Percentiles rank a stretch among this genome's conserved stretches.
These are phyloP conservation scores for Calameuta idolon DNA, from an alignment of 2,888 invertebrate species.

Conservation along the genomic window DNA sequence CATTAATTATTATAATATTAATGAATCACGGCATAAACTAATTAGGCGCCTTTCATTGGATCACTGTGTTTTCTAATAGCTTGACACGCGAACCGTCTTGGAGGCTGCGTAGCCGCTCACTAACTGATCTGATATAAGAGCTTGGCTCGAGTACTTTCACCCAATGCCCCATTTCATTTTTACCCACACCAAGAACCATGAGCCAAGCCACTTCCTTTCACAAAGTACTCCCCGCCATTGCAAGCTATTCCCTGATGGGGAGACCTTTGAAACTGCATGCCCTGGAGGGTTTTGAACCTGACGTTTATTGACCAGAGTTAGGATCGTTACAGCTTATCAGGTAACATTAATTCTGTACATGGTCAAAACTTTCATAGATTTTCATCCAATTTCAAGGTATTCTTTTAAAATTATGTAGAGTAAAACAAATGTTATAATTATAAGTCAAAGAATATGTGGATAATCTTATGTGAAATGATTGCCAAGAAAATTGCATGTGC, in stretches of 20 bases:
- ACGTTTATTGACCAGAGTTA: background rate
- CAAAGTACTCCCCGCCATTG: background rate
- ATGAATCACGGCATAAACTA: background rate
- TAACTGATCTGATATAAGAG: constrained; percentile 62
- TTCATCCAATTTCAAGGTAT: background rate
- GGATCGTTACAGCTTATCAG: background rate
- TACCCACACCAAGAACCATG: constrained; percentile 43
- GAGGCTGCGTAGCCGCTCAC: constrained; percentile 28
- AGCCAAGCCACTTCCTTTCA: background rate
- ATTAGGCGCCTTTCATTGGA: background rate
- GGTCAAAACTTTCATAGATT: background rate
- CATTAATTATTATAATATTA: background rate
- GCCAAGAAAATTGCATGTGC: background rate
- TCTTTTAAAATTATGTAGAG: background rate
- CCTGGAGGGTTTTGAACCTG: background rate
- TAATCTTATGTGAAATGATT: background rate
- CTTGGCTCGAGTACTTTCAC: constrained; percentile 64
- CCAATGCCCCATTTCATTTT: constrained; percentile 68
- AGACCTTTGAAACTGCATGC: background rate
- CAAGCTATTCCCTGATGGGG: background rate
- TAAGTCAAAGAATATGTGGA: background rate
- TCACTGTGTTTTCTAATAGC: background rate
- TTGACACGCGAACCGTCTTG: background rate
- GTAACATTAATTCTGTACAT: background rate
- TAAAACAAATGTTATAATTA: background rate